Conservation (phyloP, 1,140 invertebrate genomes). For the Drosophila equinoxialis region DNA sequence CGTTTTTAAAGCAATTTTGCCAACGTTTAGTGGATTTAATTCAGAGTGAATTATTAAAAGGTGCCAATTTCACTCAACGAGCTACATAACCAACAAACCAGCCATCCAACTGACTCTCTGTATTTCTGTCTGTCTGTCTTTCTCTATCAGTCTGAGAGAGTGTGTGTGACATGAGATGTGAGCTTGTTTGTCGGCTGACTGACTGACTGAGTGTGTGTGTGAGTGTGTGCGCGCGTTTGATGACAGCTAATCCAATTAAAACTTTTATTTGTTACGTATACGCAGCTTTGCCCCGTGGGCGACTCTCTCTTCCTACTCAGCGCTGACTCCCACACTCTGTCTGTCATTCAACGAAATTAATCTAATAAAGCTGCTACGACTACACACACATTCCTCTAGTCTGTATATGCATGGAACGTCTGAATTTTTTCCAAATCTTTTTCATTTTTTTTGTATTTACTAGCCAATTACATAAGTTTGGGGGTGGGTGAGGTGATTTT, state of each 20-base stretch:
- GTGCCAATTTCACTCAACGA: conserved; percentile 44
- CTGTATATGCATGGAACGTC: background rate
- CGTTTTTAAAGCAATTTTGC: conserved; percentile 19
- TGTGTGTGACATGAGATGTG: conserved; percentile 72
- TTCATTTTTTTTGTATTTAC: conserved; percentile 36
- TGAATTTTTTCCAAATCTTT: background rate
- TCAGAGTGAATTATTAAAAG: conserved; percentile 72
- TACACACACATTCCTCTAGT: conserved; percentile 1
- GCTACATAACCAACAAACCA: conserved; percentile 37
- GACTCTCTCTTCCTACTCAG: conserved; percentile 12
- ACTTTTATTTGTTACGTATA: conserved; percentile 80
- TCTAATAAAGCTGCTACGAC: conserved; percentile 67
- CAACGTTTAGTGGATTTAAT: conserved; percentile 60
- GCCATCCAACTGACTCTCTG: background rate
- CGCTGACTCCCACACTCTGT: conserved; percentile 25
- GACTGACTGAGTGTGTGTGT: conserved; percentile 37
- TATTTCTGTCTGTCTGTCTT: conserved; percentile 21
- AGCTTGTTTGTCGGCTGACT: conserved; percentile 74
- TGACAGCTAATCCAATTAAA: conserved; percentile 82
- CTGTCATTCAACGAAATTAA: conserved; percentile 73
- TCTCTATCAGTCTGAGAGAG: conserved; percentile 25
- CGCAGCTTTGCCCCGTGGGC: conserved; percentile 37
- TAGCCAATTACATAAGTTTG: conserved; percentile 27
- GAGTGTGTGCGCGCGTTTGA: conserved; percentile 56
- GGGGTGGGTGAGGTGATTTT: background rate